Evolutionary conservation across 2,113 vertebrate genomes (phyloP), one percentile per base, ranked within the genome.

Genomic region (Callopanchax toddi): DNA sequence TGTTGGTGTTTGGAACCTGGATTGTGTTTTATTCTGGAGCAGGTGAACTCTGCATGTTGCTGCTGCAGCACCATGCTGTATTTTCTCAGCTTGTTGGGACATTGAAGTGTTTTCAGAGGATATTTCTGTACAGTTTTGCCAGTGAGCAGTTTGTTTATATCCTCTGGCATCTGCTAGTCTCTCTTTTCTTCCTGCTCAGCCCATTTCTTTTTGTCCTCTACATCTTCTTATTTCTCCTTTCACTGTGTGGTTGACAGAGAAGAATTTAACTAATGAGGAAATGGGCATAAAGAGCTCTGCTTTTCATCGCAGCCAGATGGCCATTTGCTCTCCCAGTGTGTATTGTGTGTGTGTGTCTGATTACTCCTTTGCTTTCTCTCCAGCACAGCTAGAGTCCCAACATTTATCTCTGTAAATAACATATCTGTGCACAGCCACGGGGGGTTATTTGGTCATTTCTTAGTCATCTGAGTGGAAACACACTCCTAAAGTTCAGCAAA

Each of bases 251-350:
- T 29, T 66, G 67, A 75, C 70, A 54, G 51, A 51, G 72, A 56
- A 76, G 11, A 64, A 81, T 74, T 54, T 40, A 77, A 59, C 77
- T 75, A 74, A 78, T 66, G 80, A 86, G 85, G 60, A 76, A 81
- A 74, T 44, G 2, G n/a, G 29, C 60, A 72, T 56, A 52, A 78
- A 80, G 81, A 53, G 60, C 59, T 67, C 54, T 34, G 45, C 64
- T 72, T 58, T 77, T 80, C 60, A 79, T 37, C 23, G 52, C 43
- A 46, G 40, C 61, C 82, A 89, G 84, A 85, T 89, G 82, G 83
- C 56, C 67, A 46, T 61, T 69, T 77, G 69, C 50, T 75, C 54
- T 67, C 69, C 43, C 46, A 54, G 57, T 37, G 23, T 55, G 20
- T 55, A 46, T 67, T 71, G 67, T 68, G 64, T 69, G 54, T 56